Evolutionary conservation across 2,113 vertebrate species (phyloP).

Genomic region (Verasper variegatus): DNA sequence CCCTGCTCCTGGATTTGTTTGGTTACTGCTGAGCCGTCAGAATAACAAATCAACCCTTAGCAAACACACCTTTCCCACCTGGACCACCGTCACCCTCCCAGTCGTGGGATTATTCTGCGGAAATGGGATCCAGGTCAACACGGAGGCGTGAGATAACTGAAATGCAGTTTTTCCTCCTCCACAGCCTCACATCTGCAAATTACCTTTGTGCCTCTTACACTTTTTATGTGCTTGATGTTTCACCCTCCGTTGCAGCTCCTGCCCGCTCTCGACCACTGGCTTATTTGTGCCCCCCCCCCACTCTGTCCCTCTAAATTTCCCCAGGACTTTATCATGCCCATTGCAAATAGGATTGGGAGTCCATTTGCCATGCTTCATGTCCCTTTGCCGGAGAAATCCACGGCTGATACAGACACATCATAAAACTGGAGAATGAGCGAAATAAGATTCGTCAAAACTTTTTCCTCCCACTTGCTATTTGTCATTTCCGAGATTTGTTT

Average conservation of each 20-base stretch:
- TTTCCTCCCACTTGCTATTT: constrained; percentile 16
- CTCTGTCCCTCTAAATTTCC: constrained; percentile 60
- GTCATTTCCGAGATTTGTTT: constrained; percentile 46
- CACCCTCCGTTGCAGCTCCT: constrained; percentile 13
- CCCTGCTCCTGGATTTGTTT: constrained; percentile 30
- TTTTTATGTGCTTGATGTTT: constrained; percentile 31
- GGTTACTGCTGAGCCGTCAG: constrained; percentile 45
- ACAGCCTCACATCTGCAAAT: constrained; percentile 36
- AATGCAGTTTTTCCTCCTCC: constrained; percentile 6
- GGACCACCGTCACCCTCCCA: constrained; percentile 48
- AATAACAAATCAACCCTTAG: constrained; percentile 50
- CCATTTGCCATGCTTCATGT: constrained; percentile 65
- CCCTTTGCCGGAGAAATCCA: constrained; percentile 50
- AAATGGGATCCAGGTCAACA: constrained; percentile 59
- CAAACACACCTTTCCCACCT: constrained; percentile 34
- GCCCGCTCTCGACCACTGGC: neutral
- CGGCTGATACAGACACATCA: constrained; percentile 46
- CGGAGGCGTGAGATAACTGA: constrained; percentile 45
- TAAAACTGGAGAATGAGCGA: constrained; percentile 62
- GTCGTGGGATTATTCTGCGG: constrained; percentile 56
- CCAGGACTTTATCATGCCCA: constrained; percentile 64
- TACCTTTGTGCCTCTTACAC: constrained; percentile 46
- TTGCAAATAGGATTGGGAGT: constrained; percentile 73
- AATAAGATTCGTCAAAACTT: constrained; percentile 51
- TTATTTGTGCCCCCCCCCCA: constrained; percentile 3